Conservation (phyloP, 2,113 vertebrate genomes). For the Vanacampus margaritifer region DNA sequence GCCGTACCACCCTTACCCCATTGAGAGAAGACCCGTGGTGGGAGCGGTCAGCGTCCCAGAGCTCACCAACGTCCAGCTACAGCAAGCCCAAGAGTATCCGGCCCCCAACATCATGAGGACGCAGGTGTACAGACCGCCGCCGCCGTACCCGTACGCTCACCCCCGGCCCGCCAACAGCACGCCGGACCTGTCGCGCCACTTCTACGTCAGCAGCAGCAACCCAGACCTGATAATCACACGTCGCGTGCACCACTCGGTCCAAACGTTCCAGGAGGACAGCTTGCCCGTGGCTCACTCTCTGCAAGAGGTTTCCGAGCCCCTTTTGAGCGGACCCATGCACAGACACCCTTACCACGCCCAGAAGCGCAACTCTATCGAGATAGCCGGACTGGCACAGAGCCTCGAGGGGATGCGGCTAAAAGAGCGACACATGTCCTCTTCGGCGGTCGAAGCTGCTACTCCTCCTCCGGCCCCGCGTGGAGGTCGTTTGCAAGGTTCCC, state of each 20-base stretch:
- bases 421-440: conserved; percentile 82
- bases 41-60: conserved; percentile 95
- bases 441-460: conserved; percentile 75
- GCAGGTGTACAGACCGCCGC: conserved; percentile 91
- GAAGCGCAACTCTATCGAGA: conserved; percentile 93
- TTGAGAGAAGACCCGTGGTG: conserved; percentile 84
- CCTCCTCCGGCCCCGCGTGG: conserved; percentile 46
- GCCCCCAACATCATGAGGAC: conserved; percentile 92
- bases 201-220: conserved; percentile 92
- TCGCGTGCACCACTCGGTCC: conserved; percentile 94
- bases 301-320: conserved; percentile 93
- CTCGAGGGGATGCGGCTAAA: conserved; percentile 87
- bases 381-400: conserved; percentile 82
- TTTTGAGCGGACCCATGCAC: conserved; percentile 76
- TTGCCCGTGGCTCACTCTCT: conserved; percentile 93
- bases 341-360: conserved; percentile 71
- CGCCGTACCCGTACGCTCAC: conserved; percentile 82
- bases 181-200: conserved; percentile 90
- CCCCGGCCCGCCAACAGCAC: conserved; percentile 95
- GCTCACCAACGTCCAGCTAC: conserved; percentile 91
- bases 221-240: conserved; percentile 93
- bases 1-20: conserved; percentile 85
- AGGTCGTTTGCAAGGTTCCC: conserved; percentile 69
- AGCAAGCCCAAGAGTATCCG: conserved; percentile 92
- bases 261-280: conserved; percentile 97